Conservation (phyloP, 2,797 vertebrate genomes). For the Ptychadena robeensis region DNA sequence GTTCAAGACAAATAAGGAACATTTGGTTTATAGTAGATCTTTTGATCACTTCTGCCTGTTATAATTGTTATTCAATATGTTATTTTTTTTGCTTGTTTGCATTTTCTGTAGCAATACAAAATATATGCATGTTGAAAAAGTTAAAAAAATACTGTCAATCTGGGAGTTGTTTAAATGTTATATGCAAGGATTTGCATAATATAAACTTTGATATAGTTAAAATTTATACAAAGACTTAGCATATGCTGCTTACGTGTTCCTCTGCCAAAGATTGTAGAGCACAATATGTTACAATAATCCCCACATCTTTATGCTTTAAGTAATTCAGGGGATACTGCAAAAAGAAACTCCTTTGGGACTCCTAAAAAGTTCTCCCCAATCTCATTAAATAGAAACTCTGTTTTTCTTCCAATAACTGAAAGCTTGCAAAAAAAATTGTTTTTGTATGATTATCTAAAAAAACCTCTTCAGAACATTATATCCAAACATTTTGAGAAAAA, state of each 20-base stretch:
- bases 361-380: conserved; percentile 23
- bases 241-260: conserved; percentile 1
- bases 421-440: not conserved
- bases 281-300: conserved; percentile 34
- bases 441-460: not conserved
- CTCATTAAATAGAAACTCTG: conserved; percentile 10
- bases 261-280: conserved; percentile 15
- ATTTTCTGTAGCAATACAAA: not conserved
- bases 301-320: conserved; percentile 24
- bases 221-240: conserved; percentile 1
- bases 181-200: conserved; percentile 21
- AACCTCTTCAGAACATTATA: no score
- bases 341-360: conserved; percentile 30
- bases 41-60: not conserved
- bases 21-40: not conserved
- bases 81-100: not conserved
- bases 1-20: not conserved
- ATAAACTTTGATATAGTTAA: conserved; percentile 19
- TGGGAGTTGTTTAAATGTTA: not conserved
- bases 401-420: not conserved
- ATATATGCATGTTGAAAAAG: not conserved
- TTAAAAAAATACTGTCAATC: not conserved
- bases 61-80: conserved; percentile 6
- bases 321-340: conserved; percentile 31
- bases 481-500: no score